Evolutionary conservation across 1,140 invertebrate genomes (phyloP), one percentile per base, ranked within the genome.

Genomic region (Hetaerina americana): DNA sequence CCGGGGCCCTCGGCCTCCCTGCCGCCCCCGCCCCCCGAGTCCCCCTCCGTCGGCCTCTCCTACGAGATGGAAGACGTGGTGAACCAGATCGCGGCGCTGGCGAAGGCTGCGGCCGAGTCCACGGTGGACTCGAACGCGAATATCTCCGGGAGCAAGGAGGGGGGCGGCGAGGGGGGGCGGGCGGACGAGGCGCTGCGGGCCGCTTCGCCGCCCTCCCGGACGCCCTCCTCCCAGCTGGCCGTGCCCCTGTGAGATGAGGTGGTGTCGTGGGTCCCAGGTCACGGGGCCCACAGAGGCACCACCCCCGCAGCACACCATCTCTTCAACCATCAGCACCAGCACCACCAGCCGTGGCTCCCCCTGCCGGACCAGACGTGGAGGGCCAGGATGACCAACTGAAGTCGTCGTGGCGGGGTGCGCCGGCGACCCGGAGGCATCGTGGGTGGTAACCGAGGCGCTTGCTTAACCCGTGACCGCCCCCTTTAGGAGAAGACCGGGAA

Each of bases 41-140:
- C 70, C 8, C 77, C 77, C 5, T 75, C 77, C 0, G 74, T 77
- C 3, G 77, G 76, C 10, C 83, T 92, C 1, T 87, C 86, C 49
- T 88, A 90, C 80, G 89, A 91, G 78, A 92, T 92, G 89, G 90
- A 91, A 78, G 89, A 91, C 79, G 90, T 92, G 68, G 90, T 92
- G 27, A 92, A 92, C 78, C 90, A 92, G 81, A 91, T 92, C 73
- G 91, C 90, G 27, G 82, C 91, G 28, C 80, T 92, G 75, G 90
- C 90, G 0, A 73, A 71, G 57, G 31, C 72, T 73, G 71, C 71
- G 73, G 72, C 72, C 25, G 31, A 72, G 40, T 57, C 40, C 2
- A 57, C 40, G 40, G 40, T 57, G 2, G 40, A 57, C 22, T 57
- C 40, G 40, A 75, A 75, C 76, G 75, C 74, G 75, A 80, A 81